These are phyloP conservation scores for Pseudochirops cupreus DNA, from an alignment of 2,797 vertebrate genomes.

Conservation along the genomic window DNA sequence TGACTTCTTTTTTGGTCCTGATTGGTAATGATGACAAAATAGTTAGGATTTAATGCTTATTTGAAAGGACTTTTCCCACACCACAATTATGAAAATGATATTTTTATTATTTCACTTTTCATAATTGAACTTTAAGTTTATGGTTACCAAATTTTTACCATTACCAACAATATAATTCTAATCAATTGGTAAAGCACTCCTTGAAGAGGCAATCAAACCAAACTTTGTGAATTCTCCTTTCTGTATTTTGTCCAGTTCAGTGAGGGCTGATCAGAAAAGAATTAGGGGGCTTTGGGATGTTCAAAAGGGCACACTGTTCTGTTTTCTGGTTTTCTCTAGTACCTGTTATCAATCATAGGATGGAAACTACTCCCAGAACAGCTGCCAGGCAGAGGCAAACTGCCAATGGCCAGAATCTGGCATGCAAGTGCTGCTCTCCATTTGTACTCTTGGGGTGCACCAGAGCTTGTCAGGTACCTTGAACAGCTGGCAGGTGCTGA, in stretches of 20 bases:
- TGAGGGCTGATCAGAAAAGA: neutral
- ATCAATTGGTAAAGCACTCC: neutral
- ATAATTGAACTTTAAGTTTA: neutral
- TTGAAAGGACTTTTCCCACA: neutral
- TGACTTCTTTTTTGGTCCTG: neutral
- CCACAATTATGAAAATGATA: neutral
- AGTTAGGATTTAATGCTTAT: neutral
- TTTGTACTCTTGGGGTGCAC: neutral
- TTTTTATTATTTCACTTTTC: neutral
- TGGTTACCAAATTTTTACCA: neutral
- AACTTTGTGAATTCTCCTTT: neutral
- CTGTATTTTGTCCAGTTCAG: neutral
- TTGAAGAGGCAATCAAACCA: neutral
- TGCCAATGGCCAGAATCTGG: neutral
- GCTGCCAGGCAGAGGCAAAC: neutral
- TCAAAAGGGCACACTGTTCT: neutral
- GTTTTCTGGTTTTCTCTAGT: neutral
- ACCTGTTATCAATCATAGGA: neutral
- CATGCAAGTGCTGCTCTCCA: neutral
- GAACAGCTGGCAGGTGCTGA: conserved; percentile 3
- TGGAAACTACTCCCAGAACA: neutral
- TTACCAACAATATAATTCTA: neutral
- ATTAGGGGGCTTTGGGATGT: neutral
- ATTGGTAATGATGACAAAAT: neutral
- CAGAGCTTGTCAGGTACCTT: neutral